Evolutionary conservation across 2,888 invertebrate species (phyloP), one percentile per base, ranked within the genome.

Genomic region (Aethes cnicana): DNA sequence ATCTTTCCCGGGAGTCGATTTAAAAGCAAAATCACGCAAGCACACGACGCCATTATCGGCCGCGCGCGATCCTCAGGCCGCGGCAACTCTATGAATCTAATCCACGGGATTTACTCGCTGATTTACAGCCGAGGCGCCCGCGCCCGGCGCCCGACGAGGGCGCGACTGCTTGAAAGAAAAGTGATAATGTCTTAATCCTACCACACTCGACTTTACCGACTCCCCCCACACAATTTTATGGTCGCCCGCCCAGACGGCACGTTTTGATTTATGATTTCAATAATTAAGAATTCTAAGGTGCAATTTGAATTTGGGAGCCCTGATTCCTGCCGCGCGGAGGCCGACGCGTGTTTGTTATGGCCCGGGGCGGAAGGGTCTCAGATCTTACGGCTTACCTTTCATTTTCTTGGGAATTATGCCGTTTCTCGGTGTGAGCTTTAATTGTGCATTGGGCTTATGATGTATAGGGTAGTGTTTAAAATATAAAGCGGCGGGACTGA

Each of bases 151-250:
- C 77, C 78, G 69, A 81, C 78, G 69, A 81, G 84, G 87, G 86
- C 85, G 81, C 78, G 77, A 77, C 77, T 82, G 79, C 81, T 81
- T 67, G 75, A 90, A 91, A 91, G 91, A 91, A 92, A 92, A 92
- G 91, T 91, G 91, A 92, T 92, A 92, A 92, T 91, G 91, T 92
- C 91, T 91, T 92, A 91, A 92, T 91, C 91, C 91, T 84, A 86
- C 84, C 90, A 89, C 90, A 90, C 90, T 88, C 74, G 82, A 85
- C 78, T 70, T 74, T 77, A 67, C 75, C 72, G n/a, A 69, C 67
- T 63, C 63, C 66, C 67, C 59, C 72, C 82, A 76, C 75, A 71
- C 74, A 81, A 85, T 87, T 88, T 88, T 85, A 87, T 85, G 85
- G 87, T 85, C 85, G 81, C 81, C 74, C 80, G 81, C 85, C 73